These are phyloP conservation scores for Spodoptera exigua DNA, from an alignment of 2,888 invertebrate species.

Conservation along the genomic window DNA sequence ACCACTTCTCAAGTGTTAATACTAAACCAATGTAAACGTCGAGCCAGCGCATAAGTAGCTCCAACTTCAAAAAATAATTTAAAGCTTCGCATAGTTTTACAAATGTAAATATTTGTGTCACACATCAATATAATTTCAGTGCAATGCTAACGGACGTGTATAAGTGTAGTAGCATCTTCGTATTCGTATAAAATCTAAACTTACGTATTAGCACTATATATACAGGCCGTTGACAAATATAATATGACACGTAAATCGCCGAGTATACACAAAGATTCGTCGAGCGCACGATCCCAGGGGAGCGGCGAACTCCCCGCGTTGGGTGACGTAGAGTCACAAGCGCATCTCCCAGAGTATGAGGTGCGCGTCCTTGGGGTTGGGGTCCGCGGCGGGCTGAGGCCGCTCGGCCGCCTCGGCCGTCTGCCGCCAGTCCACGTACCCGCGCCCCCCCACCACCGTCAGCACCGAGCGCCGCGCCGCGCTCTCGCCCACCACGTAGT, in stretches of 20 bases:
- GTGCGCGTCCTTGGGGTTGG: conserved; percentile 95
- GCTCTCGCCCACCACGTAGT: conserved; percentile 81
- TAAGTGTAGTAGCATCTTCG: conserved; percentile 40
- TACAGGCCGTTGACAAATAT: conserved; percentile 64
- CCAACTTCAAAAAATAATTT: conserved; percentile 84
- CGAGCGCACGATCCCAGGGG: conserved; percentile 34
- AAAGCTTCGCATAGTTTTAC: conserved; percentile 84
- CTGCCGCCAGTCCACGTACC: conserved; percentile 96
- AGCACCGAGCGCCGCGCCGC: conserved; percentile 93
- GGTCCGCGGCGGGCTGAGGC: conserved; percentile 89
- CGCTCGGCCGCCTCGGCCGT: conserved; percentile 91
- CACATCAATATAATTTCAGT: conserved; percentile 53
- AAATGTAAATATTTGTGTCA: conserved; percentile 69
- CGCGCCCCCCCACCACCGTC: conserved; percentile 96
- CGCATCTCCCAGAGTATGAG: conserved; percentile 95
- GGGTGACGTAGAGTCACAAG: conserved; percentile 69
- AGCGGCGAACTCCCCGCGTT: conserved; percentile 21
- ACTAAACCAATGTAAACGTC: conserved; percentile 73
- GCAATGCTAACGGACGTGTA: conserved; percentile 42
- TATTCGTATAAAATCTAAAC: conserved; percentile 42
- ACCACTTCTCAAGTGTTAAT: conserved; percentile 73
- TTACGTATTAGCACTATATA: conserved; percentile 64
- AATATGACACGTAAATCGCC: conserved; percentile 76
- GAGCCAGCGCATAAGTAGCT: conserved; percentile 63
- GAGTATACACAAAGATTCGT: conserved; percentile 55